A percentile compares a stretch with the other conserved stretches of the same genome.
Conservation (phyloP, 2,113 vertebrate species). For the Pteropus alecto region DNA sequence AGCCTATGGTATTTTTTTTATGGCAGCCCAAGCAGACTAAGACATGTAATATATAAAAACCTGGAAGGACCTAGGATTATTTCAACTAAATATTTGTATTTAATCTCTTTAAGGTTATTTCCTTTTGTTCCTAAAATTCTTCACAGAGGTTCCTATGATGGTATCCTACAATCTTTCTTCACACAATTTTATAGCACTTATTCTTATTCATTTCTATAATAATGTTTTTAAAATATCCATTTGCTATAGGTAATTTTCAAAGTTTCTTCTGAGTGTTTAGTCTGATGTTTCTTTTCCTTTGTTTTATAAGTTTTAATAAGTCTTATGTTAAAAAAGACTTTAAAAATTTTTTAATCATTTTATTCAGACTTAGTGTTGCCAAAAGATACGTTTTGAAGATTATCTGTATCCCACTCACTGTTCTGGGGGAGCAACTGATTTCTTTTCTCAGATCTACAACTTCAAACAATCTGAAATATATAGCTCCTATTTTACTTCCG, state of each 20-base stretch:
- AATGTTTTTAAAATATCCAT: not conserved
- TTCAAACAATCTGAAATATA: not conserved
- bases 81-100: not conserved
- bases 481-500: not conserved
- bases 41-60: not conserved
- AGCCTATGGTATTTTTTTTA: not conserved
- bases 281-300: not conserved
- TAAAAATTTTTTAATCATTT: not conserved
- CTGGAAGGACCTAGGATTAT: not conserved
- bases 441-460: not conserved
- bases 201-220: not conserved
- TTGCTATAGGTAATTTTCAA: not conserved
- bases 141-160: not conserved
- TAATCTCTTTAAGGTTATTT: not conserved
- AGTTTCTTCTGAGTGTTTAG: not conserved
- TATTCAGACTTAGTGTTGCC: not conserved
- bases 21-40: not conserved
- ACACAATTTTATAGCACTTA: not conserved
- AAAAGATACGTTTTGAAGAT: not conserved
- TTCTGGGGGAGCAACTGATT: not conserved
- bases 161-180: not conserved
- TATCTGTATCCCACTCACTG: not conserved
- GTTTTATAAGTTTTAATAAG: not conserved
- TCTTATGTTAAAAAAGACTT: not conserved
- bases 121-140: slow-evolving; percentile 15